phyloP scores from a whole-genome alignment of 1,140 invertebrate species.

The Drosophila sucinea region DNA sequence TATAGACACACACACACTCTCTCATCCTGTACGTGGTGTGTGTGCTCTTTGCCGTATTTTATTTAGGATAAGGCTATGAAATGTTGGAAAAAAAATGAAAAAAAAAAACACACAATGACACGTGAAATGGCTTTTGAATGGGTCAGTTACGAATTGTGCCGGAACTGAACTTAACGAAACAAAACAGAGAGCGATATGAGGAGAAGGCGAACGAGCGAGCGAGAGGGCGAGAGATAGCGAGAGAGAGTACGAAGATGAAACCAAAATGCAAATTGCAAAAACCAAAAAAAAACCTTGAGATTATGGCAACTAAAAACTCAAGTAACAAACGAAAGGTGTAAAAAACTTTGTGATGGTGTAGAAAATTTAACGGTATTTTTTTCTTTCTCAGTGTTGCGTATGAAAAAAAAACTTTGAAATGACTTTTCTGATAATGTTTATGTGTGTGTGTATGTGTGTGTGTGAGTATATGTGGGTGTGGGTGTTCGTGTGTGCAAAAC shows the following conservation, averaged over 20 bases:
- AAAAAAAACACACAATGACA: slow-evolving; percentile 79
- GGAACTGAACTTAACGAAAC: slow-evolving; percentile 29
- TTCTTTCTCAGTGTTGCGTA: slow-evolving; percentile 5
- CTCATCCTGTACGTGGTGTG: slow-evolving; percentile 19
- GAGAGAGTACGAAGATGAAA: slow-evolving; percentile 9
- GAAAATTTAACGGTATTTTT: slow-evolving; percentile 18
- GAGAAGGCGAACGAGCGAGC: neutral
- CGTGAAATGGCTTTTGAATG: slow-evolving; percentile 83
- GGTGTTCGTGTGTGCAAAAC: neutral
- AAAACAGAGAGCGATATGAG: slow-evolving; percentile 34
- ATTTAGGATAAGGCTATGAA: slow-evolving; percentile 77
- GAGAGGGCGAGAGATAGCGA: slow-evolving; percentile 17
- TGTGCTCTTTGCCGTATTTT: slow-evolving; percentile 80
- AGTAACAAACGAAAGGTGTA: slow-evolving; percentile 2
- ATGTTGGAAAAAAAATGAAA: slow-evolving; percentile 79
- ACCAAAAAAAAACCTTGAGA: slow-evolving; percentile 4
- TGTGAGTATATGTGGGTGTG: neutral
- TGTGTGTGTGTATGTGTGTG: neutral
- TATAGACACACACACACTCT: slow-evolving; percentile 24
- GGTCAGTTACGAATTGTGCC: slow-evolving; percentile 71
- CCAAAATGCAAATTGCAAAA: slow-evolving; percentile 6
- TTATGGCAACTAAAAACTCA: slow-evolving; percentile 20
- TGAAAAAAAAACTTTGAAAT: slow-evolving; percentile 7
- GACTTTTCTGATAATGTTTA: neutral
- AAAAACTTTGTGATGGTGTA: slow-evolving; percentile 11